Evolutionary conservation across 1,140 invertebrate species (phyloP).

Genomic region (Zaprionus taronus): DNA sequence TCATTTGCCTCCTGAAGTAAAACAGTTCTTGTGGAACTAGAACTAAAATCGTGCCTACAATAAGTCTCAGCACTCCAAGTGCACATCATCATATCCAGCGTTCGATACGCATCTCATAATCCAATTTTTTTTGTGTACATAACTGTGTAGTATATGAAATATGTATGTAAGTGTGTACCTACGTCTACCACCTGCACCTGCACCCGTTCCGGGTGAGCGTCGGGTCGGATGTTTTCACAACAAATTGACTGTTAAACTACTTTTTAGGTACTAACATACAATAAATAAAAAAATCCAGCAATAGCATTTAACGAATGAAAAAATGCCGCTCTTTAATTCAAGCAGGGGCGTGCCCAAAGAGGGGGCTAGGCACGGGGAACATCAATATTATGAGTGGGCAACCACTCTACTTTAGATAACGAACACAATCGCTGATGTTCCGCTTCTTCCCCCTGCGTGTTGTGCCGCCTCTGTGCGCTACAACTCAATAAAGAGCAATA

Average conservation of each 20-base stretch:
- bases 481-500: constrained; percentile 18
- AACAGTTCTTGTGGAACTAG: constrained; percentile 7
- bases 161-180: constrained; percentile 6
- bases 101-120: constrained; percentile 31
- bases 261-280: constrained; percentile 16
- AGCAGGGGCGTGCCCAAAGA: neutral
- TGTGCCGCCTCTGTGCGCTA: neutral
- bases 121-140: neutral
- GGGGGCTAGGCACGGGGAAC: neutral
- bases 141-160: neutral
- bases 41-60: constrained; percentile 30
- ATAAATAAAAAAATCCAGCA: constrained; percentile 31
- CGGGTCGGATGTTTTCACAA: constrained; percentile 30
- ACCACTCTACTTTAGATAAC: neutral
- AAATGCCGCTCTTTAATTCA: neutral
- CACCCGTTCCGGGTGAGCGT: neutral
- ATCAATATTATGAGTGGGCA: neutral
- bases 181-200: neutral
- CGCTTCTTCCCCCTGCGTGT: neutral
- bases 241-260: constrained; percentile 32
- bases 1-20: constrained; percentile 60
- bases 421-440: neutral
- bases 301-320: neutral
- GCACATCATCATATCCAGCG: constrained; percentile 37
- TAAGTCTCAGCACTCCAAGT: constrained; percentile 48